phyloP scores from a whole-genome alignment of 2,113 vertebrate species.

The Rutilus rutilus region DNA sequence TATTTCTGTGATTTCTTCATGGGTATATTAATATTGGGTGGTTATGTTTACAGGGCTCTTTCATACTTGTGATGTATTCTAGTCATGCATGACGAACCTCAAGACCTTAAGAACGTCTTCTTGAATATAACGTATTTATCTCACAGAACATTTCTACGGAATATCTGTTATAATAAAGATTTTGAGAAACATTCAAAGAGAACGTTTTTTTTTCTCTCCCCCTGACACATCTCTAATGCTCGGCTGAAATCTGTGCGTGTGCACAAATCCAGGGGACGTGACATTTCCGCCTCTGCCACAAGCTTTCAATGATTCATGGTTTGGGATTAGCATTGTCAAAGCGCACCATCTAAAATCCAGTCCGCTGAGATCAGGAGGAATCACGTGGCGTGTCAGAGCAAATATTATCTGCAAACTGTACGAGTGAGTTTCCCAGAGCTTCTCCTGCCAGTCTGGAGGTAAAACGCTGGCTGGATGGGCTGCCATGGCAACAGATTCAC shows the following conservation, averaged over 20 bases:
- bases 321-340: constrained; percentile 72
- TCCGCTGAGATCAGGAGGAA: constrained; percentile 42
- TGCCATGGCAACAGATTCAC: constrained; percentile 81
- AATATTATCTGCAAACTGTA: constrained; percentile 47
- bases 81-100: constrained; percentile 81
- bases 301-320: constrained; percentile 80
- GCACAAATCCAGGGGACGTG: constrained; percentile 67
- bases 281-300: constrained; percentile 75
- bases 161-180: constrained; percentile 82
- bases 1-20: constrained; percentile 73
- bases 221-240: constrained; percentile 15
- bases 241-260: constrained; percentile 28
- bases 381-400: constrained; percentile 27
- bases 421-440: constrained; percentile 35
- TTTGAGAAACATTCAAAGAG: constrained; percentile 73
- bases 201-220: constrained; percentile 22
- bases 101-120: constrained; percentile 70
- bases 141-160: constrained; percentile 78
- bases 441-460: constrained; percentile 64
- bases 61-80: constrained; percentile 75
- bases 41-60: constrained; percentile 78
- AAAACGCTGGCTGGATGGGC: constrained; percentile 71
- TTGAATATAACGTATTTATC: constrained; percentile 77
- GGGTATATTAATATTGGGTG: constrained; percentile 67
- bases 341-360: constrained; percentile 55